Conservation (phyloP, 1,140 invertebrate genomes). For the Spodoptera litura region DNA sequence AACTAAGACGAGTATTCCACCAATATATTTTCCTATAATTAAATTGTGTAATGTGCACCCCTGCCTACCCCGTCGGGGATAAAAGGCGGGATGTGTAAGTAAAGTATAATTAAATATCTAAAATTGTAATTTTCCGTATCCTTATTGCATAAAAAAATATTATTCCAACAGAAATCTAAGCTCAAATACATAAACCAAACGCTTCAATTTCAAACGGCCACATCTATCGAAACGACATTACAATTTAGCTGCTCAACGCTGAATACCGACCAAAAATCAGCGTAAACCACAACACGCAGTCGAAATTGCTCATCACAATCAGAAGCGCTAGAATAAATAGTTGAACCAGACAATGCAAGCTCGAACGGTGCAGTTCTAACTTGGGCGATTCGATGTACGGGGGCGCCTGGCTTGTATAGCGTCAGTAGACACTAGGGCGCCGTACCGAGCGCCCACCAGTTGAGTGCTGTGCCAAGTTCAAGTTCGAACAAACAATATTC, state of each 20-base stretch:
- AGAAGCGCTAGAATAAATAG: conserved; percentile 24
- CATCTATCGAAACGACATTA: neutral
- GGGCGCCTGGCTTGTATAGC: conserved; percentile 51
- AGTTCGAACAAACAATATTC: conserved; percentile 56
- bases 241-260: neutral
- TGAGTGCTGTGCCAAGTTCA: conserved; percentile 63
- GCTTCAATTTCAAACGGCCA: neutral
- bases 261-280: neutral
- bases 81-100: too few relatives aligned
- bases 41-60: too few relatives aligned
- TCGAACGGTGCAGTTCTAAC: conserved; percentile 4
- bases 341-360: conserved; percentile 25
- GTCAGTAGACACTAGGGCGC: conserved; percentile 72
- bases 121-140: too few relatives aligned
- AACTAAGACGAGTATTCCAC: too few relatives aligned
- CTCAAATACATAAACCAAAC: neutral
- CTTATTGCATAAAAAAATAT: neutral
- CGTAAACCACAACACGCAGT: conserved; percentile 5
- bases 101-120: too few relatives aligned
- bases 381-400: conserved; percentile 22
- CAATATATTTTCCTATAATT: too few relatives aligned
- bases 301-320: conserved; percentile 20
- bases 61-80: too few relatives aligned
- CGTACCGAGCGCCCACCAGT: conserved; percentile 67
- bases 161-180: neutral